A percentile compares a stretch with the other conserved stretches of the same genome.
phyloP scores from a whole-genome alignment of 2,113 vertebrate species.

The Ciconia stormi region DNA sequence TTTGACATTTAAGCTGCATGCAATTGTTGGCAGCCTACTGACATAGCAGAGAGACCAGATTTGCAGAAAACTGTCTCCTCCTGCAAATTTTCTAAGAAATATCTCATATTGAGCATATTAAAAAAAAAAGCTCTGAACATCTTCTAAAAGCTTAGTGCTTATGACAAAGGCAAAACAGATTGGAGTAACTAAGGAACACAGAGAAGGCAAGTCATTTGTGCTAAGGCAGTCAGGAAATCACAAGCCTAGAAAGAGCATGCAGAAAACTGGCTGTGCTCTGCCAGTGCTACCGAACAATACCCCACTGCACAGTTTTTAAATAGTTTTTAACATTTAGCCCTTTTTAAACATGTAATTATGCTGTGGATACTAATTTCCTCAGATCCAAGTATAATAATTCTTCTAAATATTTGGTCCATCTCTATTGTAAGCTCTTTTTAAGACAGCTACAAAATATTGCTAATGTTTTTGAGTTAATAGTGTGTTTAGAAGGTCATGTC shows the following conservation, averaged over 20 bases:
- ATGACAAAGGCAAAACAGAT: neutral
- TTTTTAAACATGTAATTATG: slow-evolving; percentile 41
- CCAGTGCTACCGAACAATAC: slow-evolving; percentile 55
- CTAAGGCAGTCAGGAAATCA: slow-evolving; percentile 8
- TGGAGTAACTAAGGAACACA: slow-evolving; percentile 9
- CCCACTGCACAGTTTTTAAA: slow-evolving; percentile 17
- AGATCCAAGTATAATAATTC: neutral
- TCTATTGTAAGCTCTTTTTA: slow-evolving; percentile 39
- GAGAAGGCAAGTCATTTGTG: neutral
- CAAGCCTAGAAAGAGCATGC: slow-evolving; percentile 49
- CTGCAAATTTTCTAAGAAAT: slow-evolving; percentile 2
- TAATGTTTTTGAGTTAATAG: slow-evolving; percentile 59
- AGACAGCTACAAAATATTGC: slow-evolving; percentile 53
- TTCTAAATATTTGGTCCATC: slow-evolving; percentile 3
- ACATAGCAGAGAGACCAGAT: neutral
- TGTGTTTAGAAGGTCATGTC: slow-evolving; percentile 66
- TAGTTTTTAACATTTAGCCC: slow-evolving; percentile 24
- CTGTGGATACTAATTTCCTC: slow-evolving; percentile 9
- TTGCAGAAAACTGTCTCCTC: neutral
- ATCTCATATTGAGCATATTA: neutral
- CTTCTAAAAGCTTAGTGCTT: slow-evolving; percentile 6
- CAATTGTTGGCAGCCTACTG: neutral
- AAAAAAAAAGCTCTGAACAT: neutral
- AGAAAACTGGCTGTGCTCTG: slow-evolving; percentile 5
- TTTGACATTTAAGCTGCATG: neutral